Evolutionary conservation across 2,888 invertebrate genomes (phyloP), one percentile per base, ranked within the genome.

Genomic region (Eremobia ochroleuca): DNA sequence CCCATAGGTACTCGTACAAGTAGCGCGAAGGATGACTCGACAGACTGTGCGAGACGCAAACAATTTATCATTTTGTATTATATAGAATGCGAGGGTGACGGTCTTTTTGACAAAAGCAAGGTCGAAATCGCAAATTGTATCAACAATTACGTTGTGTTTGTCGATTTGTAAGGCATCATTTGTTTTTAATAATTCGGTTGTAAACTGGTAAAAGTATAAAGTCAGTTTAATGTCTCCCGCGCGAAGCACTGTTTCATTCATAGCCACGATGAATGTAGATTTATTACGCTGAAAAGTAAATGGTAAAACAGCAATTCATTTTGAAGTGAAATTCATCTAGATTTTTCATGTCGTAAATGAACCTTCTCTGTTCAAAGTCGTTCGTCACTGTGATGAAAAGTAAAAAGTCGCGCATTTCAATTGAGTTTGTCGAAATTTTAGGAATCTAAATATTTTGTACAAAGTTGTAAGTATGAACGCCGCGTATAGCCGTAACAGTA

Each of bases 1-100:
- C 8, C n/a, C n/a, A 58, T 40, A 79, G 15, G 31, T 43, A 34
- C n/a, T n/a, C n/a, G n/a, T 70, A 81, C 46, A 59, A 13, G 37
- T 34, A 81, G 69, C 40, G 37, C 21, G 58, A 46, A 40, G n/a
- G 67, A 43, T 83, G 81, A 80, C 28, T 73, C 52, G 28, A 52
- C 58, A 67, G 70, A 73, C 46, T 66, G 61, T 62, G 49, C n/a
- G 18, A 76, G 43, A 70, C n/a, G 37, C n/a, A 2, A 55, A 69
- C 28, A 21, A 84, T 84, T 73, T 66, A 80, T 84, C 62, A 81
- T 68, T 65, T 68, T 49, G 62, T 66, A 34, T 68, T 55, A 34
- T 8, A 65, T 58, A 61, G 28, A 72, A 70, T 66, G 18, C 46
- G 21, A 49, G 49, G 21, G 49, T 21, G 61, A 64, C 55, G 34